Percentiles rank a stretch among this genome's conserved stretches.
phyloP scores from a whole-genome alignment of 1,140 invertebrate species.

The Pseudachorutes palmiensis region DNA sequence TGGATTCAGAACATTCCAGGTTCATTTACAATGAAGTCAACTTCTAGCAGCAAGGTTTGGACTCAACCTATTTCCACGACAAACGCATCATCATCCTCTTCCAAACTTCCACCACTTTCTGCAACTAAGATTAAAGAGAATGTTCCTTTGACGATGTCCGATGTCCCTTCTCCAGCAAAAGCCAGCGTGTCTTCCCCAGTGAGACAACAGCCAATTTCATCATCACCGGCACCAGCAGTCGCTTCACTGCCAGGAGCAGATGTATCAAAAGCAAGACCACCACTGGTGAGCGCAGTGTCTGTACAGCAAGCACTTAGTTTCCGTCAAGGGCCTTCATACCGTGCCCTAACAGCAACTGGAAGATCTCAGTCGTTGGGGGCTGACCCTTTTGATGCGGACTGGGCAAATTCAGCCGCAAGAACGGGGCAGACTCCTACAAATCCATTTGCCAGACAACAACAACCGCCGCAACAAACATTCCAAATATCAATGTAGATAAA shows the following conservation, averaged over 20 bases:
- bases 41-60: not conserved
- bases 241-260: not conserved
- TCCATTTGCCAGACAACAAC: slow-evolving; percentile 30
- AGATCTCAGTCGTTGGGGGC: slow-evolving; percentile 32
- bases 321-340: slow-evolving; percentile 12
- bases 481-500: slow-evolving; percentile 37
- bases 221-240: not conserved
- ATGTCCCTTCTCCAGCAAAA: no score
- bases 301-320: slow-evolving; percentile 5
- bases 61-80: not conserved
- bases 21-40: not conserved
- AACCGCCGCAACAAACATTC: slow-evolving; percentile 36
- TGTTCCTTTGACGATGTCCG: not conserved
- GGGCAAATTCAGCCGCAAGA: slow-evolving; percentile 27
- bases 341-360: not conserved
- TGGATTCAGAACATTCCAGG: slow-evolving; percentile 13
- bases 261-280: slow-evolving; percentile 7
- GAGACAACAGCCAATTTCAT: not conserved
- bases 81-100: not conserved
- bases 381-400: slow-evolving; percentile 37
- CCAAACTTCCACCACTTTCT: not conserved
- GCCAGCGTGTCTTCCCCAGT: no score
- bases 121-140: slow-evolving; percentile 3
- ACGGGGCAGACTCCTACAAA: slow-evolving; percentile 35
- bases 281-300: slow-evolving; percentile 14